Evolutionary conservation across 2,888 invertebrate species (phyloP).

Genomic region (Amiota mariae): DNA sequence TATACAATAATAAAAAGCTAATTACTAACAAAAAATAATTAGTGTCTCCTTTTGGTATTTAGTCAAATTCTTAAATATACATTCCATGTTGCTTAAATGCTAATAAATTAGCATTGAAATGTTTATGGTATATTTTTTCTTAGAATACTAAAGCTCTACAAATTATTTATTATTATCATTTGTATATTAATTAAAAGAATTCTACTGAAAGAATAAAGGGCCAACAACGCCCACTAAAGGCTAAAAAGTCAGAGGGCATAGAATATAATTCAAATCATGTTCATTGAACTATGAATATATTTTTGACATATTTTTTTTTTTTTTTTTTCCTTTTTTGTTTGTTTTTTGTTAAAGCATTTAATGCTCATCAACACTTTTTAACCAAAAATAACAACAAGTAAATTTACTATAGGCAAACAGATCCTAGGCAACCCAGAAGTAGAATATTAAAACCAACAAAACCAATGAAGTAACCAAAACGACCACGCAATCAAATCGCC

Average conservation of each 20-base stretch:
- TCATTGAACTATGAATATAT: background rate
- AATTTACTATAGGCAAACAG: background rate
- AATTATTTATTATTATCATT: background rate
- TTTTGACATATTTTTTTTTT: conserved; percentile 3
- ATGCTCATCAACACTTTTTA: background rate
- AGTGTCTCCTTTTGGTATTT: no score
- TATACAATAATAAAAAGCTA: no score
- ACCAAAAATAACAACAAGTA: conserved; percentile 1
- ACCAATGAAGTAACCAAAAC: background rate
- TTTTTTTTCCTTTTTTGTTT: background rate
- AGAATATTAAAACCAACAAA: no score
- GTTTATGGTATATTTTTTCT: no score
- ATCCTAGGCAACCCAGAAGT: background rate
- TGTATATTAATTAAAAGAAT: conserved; percentile 21
- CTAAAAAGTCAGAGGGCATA: background rate
- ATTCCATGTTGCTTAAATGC: no score
- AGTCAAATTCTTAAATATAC: no score
- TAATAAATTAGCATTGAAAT: no score
- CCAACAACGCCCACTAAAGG: background rate
- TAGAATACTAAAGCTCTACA: background rate
- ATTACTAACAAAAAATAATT: no score
- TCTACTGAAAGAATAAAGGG: conserved; percentile 32
- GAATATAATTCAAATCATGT: background rate
- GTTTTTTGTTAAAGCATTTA: background rate
- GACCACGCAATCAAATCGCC: conserved; percentile 7